Percentiles rank a stretch among this genome's conserved stretches.
Evolutionary conservation across 2,113 vertebrate genomes (phyloP).

Genomic region (Pseudonaja textilis): DNA sequence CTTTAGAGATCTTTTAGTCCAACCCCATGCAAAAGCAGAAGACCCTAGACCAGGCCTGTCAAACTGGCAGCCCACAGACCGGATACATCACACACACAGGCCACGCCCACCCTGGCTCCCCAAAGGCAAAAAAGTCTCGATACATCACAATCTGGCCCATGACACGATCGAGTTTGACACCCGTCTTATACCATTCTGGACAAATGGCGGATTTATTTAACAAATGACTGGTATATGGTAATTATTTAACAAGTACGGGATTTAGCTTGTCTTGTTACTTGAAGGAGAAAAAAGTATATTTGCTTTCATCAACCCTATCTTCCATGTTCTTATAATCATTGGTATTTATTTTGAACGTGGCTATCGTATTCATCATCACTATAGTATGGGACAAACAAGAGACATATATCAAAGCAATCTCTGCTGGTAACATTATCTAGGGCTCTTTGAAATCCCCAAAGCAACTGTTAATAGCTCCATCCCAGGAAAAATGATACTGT

Average conservation of each 20-base stretch:
- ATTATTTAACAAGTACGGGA: not conserved
- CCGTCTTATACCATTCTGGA: not conserved
- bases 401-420: slow-evolving; percentile 39
- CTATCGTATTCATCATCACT: slow-evolving; percentile 42
- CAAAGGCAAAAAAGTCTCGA: too few species aligned
- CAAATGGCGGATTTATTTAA: not conserved
- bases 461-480: slow-evolving; percentile 79
- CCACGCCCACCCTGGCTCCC: too few species aligned
- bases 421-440: slow-evolving; percentile 65
- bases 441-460: slow-evolving; percentile 56
- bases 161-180: too few species aligned
- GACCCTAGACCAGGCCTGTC: not conserved
- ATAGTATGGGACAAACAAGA: slow-evolving; percentile 18
- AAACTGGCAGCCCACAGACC: too few species aligned
- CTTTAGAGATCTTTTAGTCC: not conserved
- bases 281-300: fast-evolving
- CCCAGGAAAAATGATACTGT: slow-evolving; percentile 75
- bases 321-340: not conserved
- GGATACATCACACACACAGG: too few species aligned
- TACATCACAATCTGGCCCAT: too few species aligned
- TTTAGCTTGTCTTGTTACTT: not conserved
- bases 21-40: not conserved
- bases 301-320: slow-evolving; percentile 2
- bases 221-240: not conserved
- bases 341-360: slow-evolving; percentile 35